A percentile compares a stretch with the other conserved stretches of the same genome.
Evolutionary conservation across 2,113 vertebrate species (phyloP).

Genomic region (Chionomys nivalis): DNA sequence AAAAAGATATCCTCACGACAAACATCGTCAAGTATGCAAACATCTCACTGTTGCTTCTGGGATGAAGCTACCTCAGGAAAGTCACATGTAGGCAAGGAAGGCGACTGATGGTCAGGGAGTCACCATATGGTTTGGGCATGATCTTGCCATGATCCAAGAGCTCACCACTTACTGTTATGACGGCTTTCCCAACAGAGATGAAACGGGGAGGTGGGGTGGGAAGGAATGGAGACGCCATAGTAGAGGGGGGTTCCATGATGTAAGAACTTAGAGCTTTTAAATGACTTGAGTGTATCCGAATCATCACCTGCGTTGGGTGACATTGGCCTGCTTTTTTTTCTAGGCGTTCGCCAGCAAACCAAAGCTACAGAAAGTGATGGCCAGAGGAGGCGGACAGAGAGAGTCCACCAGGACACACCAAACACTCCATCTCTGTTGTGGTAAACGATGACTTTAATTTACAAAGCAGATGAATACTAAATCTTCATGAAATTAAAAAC

Average conservation of each 20-base stretch:
- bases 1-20: neutral
- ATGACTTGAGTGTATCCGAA: neutral
- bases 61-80: neutral
- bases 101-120: neutral
- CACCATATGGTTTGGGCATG: neutral
- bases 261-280: no score
- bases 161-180: neutral
- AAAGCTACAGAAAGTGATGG: neutral
- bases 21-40: neutral
- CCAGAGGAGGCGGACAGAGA: neutral
- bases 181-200: neutral
- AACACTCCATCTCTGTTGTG: slow-evolving; percentile 59
- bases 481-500: slow-evolving; percentile 86
- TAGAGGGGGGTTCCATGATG: neutral
- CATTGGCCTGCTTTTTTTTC: fast-evolving
- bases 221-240: neutral
- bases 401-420: slow-evolving; percentile 22
- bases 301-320: neutral
- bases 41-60: neutral
- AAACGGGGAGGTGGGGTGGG: neutral
- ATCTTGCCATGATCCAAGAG: neutral
- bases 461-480: slow-evolving; percentile 78
- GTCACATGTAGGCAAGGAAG: neutral
- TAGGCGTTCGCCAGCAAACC: neutral
- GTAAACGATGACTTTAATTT: slow-evolving; percentile 83